Evolutionary conservation across 2,888 invertebrate genomes (phyloP).

Genomic region (Sturmia bella): DNA sequence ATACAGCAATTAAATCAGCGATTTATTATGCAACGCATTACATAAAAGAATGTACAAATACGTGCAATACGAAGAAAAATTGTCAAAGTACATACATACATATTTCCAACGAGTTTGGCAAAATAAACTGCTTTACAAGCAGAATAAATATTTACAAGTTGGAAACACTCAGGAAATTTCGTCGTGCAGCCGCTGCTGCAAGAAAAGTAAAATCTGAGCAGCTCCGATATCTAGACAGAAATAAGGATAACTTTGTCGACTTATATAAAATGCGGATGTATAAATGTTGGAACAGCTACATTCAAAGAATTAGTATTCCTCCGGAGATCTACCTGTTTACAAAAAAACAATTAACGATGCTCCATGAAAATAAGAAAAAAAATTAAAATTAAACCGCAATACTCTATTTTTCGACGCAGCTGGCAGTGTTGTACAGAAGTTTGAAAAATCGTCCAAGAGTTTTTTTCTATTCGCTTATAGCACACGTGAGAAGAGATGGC

Average conservation of each 20-base stretch:
- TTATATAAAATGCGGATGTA: conserved; percentile 16
- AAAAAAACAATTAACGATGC: background rate
- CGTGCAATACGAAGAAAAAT: background rate
- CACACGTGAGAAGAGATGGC: background rate
- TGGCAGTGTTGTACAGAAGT: conserved; percentile 12
- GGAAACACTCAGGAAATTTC: conserved; percentile 24
- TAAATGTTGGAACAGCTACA: conserved; percentile 3
- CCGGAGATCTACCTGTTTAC: conserved; percentile 16
- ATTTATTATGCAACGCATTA: too few relatives aligned
- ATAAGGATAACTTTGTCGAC: conserved; percentile 14
- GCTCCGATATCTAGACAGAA: background rate
- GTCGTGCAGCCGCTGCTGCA: background rate
- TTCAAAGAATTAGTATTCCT: conserved; percentile 8
- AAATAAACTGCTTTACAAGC: background rate
- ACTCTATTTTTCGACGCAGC: conserved; percentile 41
- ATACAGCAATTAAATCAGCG: too few relatives aligned
- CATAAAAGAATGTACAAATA: background rate
- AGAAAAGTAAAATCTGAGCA: conserved; percentile 21
- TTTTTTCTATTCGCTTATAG: conserved; percentile 17
- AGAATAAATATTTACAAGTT: background rate
- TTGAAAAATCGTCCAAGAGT: background rate
- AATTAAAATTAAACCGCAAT: conserved; percentile 32
- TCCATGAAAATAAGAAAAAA: background rate
- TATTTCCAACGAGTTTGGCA: conserved; percentile 21
- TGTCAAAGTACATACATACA: background rate